Percentiles rank a stretch among this genome's conserved stretches.
phyloP scores from a whole-genome alignment of 2,888 invertebrate species.

The Suillia variegata region DNA sequence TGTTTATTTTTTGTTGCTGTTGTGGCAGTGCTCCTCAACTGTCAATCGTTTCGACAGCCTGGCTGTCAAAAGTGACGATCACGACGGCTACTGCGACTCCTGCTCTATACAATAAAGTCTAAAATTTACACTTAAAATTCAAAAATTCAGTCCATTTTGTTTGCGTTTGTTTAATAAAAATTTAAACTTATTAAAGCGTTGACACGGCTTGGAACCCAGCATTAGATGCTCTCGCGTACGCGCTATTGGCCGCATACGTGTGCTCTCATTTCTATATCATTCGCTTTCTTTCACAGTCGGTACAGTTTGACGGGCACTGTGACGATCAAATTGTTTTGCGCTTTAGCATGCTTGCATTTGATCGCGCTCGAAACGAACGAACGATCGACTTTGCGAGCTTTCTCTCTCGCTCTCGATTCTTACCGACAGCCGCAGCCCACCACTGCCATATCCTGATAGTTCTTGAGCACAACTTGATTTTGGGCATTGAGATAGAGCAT shows the following conservation, averaged over 20 bases:
- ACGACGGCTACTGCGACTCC: constrained; percentile 4
- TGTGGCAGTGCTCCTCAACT: constrained; percentile 16
- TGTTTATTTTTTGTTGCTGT: no score
- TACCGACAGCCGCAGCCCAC: constrained; percentile 97
- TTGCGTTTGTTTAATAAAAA: constrained; percentile 49
- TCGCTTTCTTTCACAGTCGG: no score
- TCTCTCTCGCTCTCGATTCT: constrained; percentile 38
- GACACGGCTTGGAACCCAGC: constrained; percentile 50
- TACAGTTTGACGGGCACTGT: neutral
- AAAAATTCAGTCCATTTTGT: constrained; percentile 59
- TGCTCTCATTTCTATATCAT: neutral
- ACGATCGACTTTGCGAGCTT: neutral
- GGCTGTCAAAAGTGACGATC: constrained; percentile 43
- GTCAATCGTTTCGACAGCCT: constrained; percentile 42
- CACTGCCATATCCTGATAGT: constrained; percentile 99
- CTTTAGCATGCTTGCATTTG: neutral
- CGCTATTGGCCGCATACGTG: no score
- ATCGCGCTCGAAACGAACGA: neutral
- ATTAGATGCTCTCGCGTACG: constrained; percentile 47
- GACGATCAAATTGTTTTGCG: neutral
- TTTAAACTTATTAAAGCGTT: constrained; percentile 55
- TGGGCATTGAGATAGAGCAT: constrained; percentile 96
- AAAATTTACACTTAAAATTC: constrained; percentile 58
- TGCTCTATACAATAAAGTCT: constrained; percentile 49
- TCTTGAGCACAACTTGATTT: constrained; percentile 95